Conservation (phyloP, 1,140 invertebrate genomes). For the Drosophila baimaii region DNA sequence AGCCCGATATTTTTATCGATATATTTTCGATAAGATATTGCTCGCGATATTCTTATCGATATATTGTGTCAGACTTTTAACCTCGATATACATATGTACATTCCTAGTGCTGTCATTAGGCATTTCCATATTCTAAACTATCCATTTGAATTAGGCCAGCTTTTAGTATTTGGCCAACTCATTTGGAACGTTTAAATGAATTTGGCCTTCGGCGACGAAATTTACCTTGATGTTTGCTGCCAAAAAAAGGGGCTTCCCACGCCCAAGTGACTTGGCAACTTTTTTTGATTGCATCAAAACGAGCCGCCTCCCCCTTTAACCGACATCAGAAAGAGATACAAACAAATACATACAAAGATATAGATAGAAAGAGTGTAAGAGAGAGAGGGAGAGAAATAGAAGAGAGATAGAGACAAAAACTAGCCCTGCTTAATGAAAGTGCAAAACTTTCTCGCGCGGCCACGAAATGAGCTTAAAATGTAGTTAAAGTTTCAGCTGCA, state of each 20-base stretch:
- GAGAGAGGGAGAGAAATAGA: background rate
- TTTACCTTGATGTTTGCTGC: slow-evolving; percentile 52
- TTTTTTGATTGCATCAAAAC: slow-evolving; percentile 65
- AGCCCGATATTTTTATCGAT: too few relatives aligned
- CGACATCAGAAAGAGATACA: slow-evolving; percentile 16
- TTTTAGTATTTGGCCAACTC: slow-evolving; percentile 29
- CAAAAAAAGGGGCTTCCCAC: slow-evolving; percentile 40
- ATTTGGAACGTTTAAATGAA: slow-evolving; percentile 57
- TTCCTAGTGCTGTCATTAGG: too few relatives aligned
- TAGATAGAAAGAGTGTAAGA: background rate
- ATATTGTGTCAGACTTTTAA: too few relatives aligned
- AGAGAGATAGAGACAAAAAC: background rate
- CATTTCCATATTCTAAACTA: background rate
- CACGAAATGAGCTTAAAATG: slow-evolving; percentile 78
- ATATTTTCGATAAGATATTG: too few relatives aligned
- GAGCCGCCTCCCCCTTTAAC: slow-evolving; percentile 19
- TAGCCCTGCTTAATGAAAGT: slow-evolving; percentile 67
- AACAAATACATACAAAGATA: slow-evolving; percentile 18
- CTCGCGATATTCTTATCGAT: too few relatives aligned
- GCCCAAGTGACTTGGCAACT: slow-evolving; percentile 55
- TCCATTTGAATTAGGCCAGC: slow-evolving; percentile 10
- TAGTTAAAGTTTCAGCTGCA: slow-evolving; percentile 55
- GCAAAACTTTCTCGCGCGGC: slow-evolving; percentile 61
- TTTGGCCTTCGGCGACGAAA: slow-evolving; percentile 52
- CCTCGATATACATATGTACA: too few relatives aligned